Percentiles rank a stretch among this genome's conserved stretches.
Conservation (phyloP, 2,888 invertebrate genomes). For the Drosophila meridiana region DNA sequence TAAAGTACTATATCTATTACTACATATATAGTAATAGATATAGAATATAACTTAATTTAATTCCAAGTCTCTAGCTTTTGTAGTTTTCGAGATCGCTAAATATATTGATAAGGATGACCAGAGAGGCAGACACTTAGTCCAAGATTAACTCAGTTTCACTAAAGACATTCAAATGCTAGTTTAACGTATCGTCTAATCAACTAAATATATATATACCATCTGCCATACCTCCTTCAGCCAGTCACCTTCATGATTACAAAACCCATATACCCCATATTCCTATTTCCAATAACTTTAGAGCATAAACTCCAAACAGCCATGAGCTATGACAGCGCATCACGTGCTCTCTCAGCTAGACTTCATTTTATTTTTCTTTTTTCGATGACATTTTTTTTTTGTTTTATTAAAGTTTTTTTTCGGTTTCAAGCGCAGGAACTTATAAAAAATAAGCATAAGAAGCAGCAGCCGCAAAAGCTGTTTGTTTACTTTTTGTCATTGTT, state of each 20-base stretch:
- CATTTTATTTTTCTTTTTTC: slow-evolving; percentile 28
- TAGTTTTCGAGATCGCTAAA: no score
- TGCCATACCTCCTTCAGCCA: not conserved
- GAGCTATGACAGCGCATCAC: slow-evolving; percentile 53
- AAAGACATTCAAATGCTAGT: no score
- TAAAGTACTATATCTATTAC: no score
- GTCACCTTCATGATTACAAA: not conserved
- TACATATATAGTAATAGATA: no score
- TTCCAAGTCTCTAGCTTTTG: no score
- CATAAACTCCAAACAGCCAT: slow-evolving; percentile 29
- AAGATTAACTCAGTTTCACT: no score
- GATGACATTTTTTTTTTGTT: slow-evolving; percentile 3
- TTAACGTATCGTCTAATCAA: no score
- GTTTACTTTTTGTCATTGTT: slow-evolving; percentile 54
- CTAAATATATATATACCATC: not conserved
- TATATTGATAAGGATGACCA: no score
- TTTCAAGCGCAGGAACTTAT: slow-evolving; percentile 56
- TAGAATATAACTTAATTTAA: no score
- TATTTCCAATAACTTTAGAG: not conserved
- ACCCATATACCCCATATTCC: not conserved
- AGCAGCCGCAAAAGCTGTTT: slow-evolving; percentile 60
- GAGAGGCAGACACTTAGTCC: no score
- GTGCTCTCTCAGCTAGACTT: slow-evolving; percentile 60
- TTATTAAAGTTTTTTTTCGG: slow-evolving; percentile 6
- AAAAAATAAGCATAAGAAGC: slow-evolving; percentile 16